These are phyloP conservation scores for Strongylocentrotus purpuratus DNA, from an alignment of 35 echinoderm and acorn worm species.

Conservation along the genomic window DNA sequence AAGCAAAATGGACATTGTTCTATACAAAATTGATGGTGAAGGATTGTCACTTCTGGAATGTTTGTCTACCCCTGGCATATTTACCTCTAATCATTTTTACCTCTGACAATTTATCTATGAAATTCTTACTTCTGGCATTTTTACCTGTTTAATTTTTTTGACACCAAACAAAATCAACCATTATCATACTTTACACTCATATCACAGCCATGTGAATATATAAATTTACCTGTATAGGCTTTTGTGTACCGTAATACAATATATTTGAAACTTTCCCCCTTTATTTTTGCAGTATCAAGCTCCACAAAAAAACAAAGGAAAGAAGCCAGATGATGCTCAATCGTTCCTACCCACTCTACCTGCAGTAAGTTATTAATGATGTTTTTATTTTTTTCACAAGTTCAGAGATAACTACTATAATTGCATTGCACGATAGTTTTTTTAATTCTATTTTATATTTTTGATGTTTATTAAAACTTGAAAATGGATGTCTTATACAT, in stretches of 20 bases:
- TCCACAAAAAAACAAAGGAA: conserved; percentile 81
- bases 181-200: neutral
- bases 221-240: neutral
- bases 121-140: neutral
- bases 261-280: neutral
- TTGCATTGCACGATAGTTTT: neutral
- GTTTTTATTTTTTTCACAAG: neutral
- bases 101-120: too few species aligned
- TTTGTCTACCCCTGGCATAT: too few species aligned
- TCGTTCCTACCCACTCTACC: conserved; percentile 88
- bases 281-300: conserved; percentile 74
- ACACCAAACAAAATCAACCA: neutral
- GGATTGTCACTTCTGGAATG: too few species aligned
- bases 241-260: neutral
- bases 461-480: neutral
- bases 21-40: too few species aligned
- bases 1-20: too few species aligned
- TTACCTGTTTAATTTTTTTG: neutral
- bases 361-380: conserved; percentile 69
- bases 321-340: conserved; percentile 74
- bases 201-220: neutral
- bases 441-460: neutral
- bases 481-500: neutral
- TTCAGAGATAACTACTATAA: neutral
- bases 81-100: too few species aligned